These are phyloP conservation scores for Adela reaumurella DNA, from an alignment of 2,888 invertebrate species.

Conservation along the genomic window DNA sequence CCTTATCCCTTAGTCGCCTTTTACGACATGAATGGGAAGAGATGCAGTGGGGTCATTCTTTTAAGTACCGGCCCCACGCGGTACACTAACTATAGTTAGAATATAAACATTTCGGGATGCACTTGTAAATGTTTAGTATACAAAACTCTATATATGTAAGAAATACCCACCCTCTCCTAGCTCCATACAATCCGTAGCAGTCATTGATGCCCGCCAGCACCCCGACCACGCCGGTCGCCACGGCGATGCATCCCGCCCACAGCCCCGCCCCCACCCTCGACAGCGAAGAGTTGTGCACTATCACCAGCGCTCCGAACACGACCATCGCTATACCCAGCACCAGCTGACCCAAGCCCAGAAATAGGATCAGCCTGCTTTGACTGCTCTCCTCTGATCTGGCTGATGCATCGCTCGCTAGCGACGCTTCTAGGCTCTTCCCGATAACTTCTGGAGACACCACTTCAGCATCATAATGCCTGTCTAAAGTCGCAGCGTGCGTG, in stretches of 20 bases:
- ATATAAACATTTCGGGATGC: too few relatives aligned
- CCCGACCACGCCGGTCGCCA: slow-evolving; percentile 60
- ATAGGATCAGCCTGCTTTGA: slow-evolving; percentile 36
- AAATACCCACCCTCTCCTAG: slow-evolving; percentile 9
- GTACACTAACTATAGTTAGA: too few relatives aligned
- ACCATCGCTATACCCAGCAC: slow-evolving; percentile 60
- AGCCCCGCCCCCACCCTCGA: slow-evolving; percentile 61
- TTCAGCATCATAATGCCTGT: slow-evolving; percentile 14
- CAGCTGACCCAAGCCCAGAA: slow-evolving; percentile 59
- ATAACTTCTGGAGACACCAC: slow-evolving; percentile 19
- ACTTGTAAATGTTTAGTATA: too few relatives aligned
- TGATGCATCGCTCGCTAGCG: slow-evolving; percentile 22
- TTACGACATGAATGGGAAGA: too few relatives aligned
- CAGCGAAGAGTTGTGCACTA: slow-evolving; percentile 58
- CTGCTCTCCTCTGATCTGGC: slow-evolving; percentile 10
- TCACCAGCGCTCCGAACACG: slow-evolving; percentile 60
- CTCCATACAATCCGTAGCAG: slow-evolving; percentile 42
- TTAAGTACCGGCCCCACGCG: too few relatives aligned
- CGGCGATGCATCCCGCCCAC: slow-evolving; percentile 64
- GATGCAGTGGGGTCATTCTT: too few relatives aligned
- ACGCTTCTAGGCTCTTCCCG: slow-evolving; percentile 35
- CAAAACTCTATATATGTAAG: too few relatives aligned
- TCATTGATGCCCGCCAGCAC: slow-evolving; percentile 59
- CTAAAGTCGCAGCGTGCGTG: slow-evolving; percentile 30
- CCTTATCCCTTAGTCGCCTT: too few relatives aligned